Base-by-base conservation (phyloP, 2,888 invertebrate genomes). In the Aplocera efformata region DNA sequence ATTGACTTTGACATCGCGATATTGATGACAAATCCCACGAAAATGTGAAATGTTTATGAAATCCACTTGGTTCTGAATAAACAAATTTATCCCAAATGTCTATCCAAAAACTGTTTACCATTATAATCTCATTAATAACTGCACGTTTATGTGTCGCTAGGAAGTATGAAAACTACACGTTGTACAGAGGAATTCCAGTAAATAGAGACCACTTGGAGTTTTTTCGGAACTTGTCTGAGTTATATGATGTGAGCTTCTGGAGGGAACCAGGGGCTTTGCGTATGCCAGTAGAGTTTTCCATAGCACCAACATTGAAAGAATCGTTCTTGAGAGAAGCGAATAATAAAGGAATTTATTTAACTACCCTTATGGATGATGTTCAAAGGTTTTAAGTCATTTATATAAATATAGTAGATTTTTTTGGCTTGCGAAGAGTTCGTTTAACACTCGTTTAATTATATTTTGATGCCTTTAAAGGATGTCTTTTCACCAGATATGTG, bases 201-300 rank as follows among this genome's bases (percentile, higher is more conserved):
- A 63, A 45, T 1, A 42, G 63, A 0, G 26, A 39, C 0, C 72
- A 85, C 34, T 50, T 85, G 38, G 29, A 52, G 0, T 86, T 70
- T 42, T 67, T 78, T n/a, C 42, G 38, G 1, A 69, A 70, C 31
- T 21, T 84, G 1, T 58, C 42, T 1, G 10, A 45, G 0, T 7
- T 32, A 0, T 67, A 61, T 33, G 59, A 71, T 20, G 66, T 74
- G 0, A 69, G 74, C 23, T 79, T 59, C 39, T 86, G 86, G 86
- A 72, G 67, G 13, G 33, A 42, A 0, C 78, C 83, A 0, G 72
- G 74, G 0, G 0, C 32, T 0, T 1, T 76, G 1, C 39, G 66
- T 7, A 72, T 50, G 33, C 70, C 79, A 0, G 64, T 78, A 0
- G 82, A 85, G 4, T 79, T 86, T 22, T 42, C 72, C 0, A 58